Conservation (phyloP, 2,888 invertebrate genomes). For the Eupithecia vulgata region DNA sequence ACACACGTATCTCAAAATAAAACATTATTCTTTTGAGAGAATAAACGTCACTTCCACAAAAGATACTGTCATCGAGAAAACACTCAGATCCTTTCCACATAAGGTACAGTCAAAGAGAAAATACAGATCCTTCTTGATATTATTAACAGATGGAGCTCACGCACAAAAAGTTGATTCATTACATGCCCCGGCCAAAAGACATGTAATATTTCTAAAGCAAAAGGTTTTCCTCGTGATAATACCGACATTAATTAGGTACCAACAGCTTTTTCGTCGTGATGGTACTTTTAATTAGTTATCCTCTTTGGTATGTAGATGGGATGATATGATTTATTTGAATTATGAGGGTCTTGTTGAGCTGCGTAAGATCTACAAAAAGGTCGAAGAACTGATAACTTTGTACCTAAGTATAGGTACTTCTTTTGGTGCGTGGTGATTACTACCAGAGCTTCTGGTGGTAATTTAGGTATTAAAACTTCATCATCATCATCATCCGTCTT, state of each 20-base stretch:
- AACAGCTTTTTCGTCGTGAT: constrained; percentile 29
- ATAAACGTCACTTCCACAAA: constrained; percentile 2
- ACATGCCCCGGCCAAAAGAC: constrained; percentile 44
- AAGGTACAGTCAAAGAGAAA: constrained; percentile 12
- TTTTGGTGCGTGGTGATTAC: too few relatives aligned
- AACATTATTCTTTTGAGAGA: not conserved
- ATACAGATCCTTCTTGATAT: constrained; percentile 16
- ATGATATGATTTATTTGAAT: constrained; percentile 5
- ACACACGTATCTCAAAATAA: constrained; percentile 1
- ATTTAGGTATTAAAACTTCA: too few relatives aligned
- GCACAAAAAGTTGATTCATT: constrained; percentile 51
- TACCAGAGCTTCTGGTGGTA: too few relatives aligned
- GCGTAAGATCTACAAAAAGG: not conserved
- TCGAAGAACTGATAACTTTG: not conserved
- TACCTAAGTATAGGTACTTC: too few relatives aligned
- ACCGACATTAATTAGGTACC: constrained; percentile 54
- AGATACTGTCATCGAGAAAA: constrained; percentile 7
- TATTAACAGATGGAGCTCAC: constrained; percentile 33
- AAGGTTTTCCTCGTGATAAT: constrained; percentile 54
- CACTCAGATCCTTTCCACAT: constrained; percentile 18
- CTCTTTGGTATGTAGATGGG: constrained; percentile 1
- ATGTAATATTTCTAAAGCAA: constrained; percentile 50
- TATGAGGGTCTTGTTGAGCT: not conserved
- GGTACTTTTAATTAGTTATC: constrained; percentile 29
- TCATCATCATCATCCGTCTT: too few relatives aligned